Conservation (phyloP, 2,888 invertebrate species). For the Thera britannica region DNA sequence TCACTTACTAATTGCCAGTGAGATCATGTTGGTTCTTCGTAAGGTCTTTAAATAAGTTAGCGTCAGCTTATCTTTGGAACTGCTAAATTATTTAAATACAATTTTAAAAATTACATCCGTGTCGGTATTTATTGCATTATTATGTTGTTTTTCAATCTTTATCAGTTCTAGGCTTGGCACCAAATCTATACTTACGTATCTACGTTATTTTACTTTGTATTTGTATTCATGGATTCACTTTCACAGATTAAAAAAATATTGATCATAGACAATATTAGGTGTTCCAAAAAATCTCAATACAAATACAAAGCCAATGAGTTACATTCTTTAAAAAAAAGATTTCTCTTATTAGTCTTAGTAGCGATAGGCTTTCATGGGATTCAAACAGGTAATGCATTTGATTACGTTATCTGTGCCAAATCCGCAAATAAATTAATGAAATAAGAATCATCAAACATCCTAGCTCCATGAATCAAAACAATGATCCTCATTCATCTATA, state of each 20-base stretch:
- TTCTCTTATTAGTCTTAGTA: too few species aligned
- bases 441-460: too few species aligned
- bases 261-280: neutral
- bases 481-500: neutral
- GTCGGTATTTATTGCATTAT: constrained; percentile 15
- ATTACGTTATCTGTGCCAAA: neutral
- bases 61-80: neutral
- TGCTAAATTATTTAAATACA: constrained; percentile 7
- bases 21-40: constrained; percentile 27
- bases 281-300: too few species aligned
- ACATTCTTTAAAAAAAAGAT: too few species aligned
- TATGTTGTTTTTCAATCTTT: neutral
- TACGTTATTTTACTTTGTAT: constrained; percentile 5
- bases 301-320: too few species aligned
- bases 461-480: neutral
- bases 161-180: constrained; percentile 4
- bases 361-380: too few species aligned
- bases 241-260: neutral
- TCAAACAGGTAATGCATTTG: too few species aligned
- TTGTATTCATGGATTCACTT: constrained; percentile 10
- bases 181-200: neutral
- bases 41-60: neutral
- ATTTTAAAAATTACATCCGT: constrained; percentile 11
- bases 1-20: constrained; percentile 20
- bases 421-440: too few species aligned